Percentiles rank a stretch among this genome's conserved stretches.
phyloP scores from a whole-genome alignment of 2,113 vertebrate genomes.

The Guaruba guarouba region DNA sequence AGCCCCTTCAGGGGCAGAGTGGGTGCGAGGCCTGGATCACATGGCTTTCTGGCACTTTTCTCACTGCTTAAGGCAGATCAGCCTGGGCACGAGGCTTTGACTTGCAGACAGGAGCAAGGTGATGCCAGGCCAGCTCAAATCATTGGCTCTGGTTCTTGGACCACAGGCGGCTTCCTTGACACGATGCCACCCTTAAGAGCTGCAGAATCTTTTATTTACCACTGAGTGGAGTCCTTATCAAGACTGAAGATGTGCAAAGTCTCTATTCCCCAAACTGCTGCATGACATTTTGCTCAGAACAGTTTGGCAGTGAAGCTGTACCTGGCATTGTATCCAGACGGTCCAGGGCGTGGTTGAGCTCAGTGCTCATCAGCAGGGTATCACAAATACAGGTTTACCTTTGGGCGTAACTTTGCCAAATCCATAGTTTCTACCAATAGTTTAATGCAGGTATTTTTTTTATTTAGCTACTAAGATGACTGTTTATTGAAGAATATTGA shows the following conservation, averaged over 20 bases:
- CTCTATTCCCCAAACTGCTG: not conserved
- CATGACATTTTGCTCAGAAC: not conserved
- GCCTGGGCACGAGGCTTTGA: not conserved
- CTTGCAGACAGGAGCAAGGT: not conserved
- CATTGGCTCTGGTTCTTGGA: fast-evolving
- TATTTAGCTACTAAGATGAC: not conserved
- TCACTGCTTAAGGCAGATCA: not conserved
- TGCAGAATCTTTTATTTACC: slow-evolving; percentile 22
- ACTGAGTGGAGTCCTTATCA: slow-evolving; percentile 44
- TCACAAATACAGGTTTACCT: not conserved
- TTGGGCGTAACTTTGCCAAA: not conserved
- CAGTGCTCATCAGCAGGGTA: not conserved
- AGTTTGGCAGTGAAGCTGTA: not conserved
- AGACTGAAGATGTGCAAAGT: not conserved
- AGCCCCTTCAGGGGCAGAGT: not conserved
- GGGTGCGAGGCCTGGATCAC: fast-evolving
- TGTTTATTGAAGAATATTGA: not conserved
- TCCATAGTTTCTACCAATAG: not conserved
- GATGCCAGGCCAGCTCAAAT: fast-evolving
- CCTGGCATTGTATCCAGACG: fast-evolving
- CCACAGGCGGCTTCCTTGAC: fast-evolving
- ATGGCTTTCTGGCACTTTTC: not conserved
- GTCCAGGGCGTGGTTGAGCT: not conserved
- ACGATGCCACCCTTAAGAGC: not conserved
- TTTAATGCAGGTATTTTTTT: not conserved